phyloP scores from a whole-genome alignment of 2,888 invertebrate genomes.

The Leucozona laternaria region DNA sequence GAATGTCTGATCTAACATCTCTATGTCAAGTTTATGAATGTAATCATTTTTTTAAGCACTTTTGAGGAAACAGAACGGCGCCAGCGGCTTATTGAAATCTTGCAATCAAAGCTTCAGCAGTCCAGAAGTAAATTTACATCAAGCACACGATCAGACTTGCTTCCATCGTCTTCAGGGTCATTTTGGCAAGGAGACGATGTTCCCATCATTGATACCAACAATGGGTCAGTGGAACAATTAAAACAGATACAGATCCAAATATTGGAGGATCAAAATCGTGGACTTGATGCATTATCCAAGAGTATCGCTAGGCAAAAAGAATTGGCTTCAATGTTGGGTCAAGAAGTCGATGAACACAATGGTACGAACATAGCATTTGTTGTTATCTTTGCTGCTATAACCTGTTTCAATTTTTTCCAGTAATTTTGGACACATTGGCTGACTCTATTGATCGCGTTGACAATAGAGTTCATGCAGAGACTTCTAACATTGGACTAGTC shows the following conservation, averaged over 20 bases:
- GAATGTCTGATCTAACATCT: not conserved
- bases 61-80: constrained; percentile 87
- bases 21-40: not conserved
- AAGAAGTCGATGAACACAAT: constrained; percentile 91
- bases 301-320: constrained; percentile 91
- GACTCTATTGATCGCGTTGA: constrained; percentile 90
- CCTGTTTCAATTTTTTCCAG: constrained; percentile 82
- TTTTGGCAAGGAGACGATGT: constrained; percentile 81
- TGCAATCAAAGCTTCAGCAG: constrained; percentile 86
- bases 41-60: constrained; percentile 83
- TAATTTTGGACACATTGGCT: constrained; percentile 90
- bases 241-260: constrained; percentile 86
- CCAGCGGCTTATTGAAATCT: constrained; percentile 86
- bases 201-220: constrained; percentile 82
- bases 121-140: constrained; percentile 83
- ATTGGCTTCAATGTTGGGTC: constrained; percentile 89
- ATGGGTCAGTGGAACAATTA: constrained; percentile 83
- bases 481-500: constrained; percentile 87
- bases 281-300: constrained; percentile 89
- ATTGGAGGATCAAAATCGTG: constrained; percentile 90
- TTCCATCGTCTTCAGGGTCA: constrained; percentile 69
- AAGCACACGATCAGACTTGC: constrained; percentile 73
- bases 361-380: constrained; percentile 84
- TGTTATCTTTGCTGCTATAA: not conserved
- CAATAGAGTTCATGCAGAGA: constrained; percentile 88